Evolutionary conservation across 1,140 invertebrate genomes (phyloP).

Genomic region (Anagrus nilaparvatae): DNA sequence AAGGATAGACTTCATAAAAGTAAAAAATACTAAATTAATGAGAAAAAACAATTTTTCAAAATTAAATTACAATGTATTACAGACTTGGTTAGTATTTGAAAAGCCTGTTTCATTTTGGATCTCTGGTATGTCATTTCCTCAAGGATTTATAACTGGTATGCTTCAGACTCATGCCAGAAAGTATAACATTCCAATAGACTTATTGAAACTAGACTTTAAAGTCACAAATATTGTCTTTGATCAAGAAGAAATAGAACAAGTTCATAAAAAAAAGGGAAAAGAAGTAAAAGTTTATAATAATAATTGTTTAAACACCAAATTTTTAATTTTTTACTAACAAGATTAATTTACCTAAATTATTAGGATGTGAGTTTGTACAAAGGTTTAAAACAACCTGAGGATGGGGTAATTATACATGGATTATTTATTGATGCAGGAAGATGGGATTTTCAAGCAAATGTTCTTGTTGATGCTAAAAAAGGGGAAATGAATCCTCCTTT

Average conservation of each 20-base stretch:
- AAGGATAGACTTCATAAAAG: conserved; percentile 67
- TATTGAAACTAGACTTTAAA: conserved; percentile 68
- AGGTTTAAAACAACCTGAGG: conserved; percentile 48
- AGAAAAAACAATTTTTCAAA: conserved; percentile 1
- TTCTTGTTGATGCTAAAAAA: conserved; percentile 60
- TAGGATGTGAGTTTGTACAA: conserved; percentile 41
- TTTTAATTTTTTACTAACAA: conserved; percentile 3
- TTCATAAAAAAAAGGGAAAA: conserved; percentile 34
- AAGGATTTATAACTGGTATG: conserved; percentile 80
- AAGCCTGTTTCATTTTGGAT: conserved; percentile 78
- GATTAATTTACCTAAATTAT: conserved; percentile 8
- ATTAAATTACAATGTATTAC: conserved; percentile 15
- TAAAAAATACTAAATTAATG: conserved; percentile 23
- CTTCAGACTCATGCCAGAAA: conserved; percentile 77
- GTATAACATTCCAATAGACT: conserved; percentile 75
- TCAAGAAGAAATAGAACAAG: conserved; percentile 55
- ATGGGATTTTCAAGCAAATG: conserved; percentile 58
- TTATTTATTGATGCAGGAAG: conserved; percentile 77
- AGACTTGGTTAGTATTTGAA: conserved; percentile 62
- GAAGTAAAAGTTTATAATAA: conserved; percentile 27
- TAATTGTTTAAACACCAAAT: no score
- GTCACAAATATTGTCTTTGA: conserved; percentile 46
- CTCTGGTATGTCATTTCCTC: conserved; percentile 84
- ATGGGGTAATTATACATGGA: conserved; percentile 75
- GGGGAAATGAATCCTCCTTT: conserved; percentile 68